These are phyloP conservation scores for Oxyscelio sp. DNA, from an alignment of 2,888 invertebrate genomes.

Conservation along the genomic window DNA sequence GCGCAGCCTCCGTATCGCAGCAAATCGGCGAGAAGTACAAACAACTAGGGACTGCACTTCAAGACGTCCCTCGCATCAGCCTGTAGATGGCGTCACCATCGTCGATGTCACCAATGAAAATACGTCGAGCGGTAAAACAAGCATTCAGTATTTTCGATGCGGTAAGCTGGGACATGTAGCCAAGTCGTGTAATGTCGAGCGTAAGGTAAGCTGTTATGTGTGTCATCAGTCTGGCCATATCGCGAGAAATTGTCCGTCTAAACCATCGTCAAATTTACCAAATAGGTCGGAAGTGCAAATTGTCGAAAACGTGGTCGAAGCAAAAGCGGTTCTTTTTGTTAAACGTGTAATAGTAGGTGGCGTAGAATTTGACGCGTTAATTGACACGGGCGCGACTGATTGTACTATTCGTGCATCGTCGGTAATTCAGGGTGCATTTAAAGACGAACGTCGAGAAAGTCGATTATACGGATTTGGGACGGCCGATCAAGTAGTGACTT, in stretches of 20 bases:
- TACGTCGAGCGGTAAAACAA: background rate
- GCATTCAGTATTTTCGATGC: background rate
- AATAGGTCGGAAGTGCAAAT: no score
- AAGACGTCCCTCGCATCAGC: background rate
- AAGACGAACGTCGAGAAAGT: background rate
- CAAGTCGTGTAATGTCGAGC: background rate
- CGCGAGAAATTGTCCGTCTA: background rate
- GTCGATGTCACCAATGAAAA: no score
- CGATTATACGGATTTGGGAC: no score
- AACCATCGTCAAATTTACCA: no score
- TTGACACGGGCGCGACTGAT: background rate
- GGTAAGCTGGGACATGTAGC: background rate
- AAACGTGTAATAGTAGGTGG: no score
- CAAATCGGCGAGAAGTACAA: background rate
- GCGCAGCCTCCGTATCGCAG: background rate
- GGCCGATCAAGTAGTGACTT: no score
- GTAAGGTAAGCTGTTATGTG: background rate
- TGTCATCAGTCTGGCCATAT: background rate
- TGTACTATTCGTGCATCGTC: constrained; percentile 2
- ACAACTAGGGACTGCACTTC: background rate
- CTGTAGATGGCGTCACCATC: background rate
- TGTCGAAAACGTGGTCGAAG: no score
- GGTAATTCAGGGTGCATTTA: background rate
- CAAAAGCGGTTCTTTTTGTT: no score
- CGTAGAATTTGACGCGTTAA: no score